A percentile compares a stretch with the other conserved stretches of the same genome.
phyloP scores from a whole-genome alignment of 2,888 invertebrate genomes.

The Folsomia candida region DNA sequence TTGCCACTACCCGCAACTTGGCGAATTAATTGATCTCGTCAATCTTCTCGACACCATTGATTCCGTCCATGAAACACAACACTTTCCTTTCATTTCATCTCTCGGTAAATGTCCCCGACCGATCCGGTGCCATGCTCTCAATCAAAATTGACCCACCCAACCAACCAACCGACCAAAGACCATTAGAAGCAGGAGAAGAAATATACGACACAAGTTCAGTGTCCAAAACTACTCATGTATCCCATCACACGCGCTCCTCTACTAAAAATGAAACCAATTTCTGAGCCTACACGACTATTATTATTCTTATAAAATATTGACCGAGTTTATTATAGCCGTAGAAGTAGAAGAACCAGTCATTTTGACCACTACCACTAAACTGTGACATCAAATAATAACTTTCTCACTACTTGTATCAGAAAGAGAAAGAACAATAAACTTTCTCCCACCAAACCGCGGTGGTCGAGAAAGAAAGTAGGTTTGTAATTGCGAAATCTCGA shows the following conservation, averaged over 20 bases:
- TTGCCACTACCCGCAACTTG: neutral
- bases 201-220: neutral
- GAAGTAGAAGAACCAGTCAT: no score
- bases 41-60: constrained; percentile 1
- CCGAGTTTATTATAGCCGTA: neutral
- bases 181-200: neutral
- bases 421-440: neutral
- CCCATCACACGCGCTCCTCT: no score
- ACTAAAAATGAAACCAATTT: neutral
- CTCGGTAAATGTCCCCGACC: neutral
- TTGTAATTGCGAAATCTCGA: neutral
- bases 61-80: neutral
- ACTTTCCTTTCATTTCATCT: neutral
- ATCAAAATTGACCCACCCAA: neutral
- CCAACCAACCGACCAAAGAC: neutral
- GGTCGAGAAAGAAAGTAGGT: neutral
- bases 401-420: neutral
- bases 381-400: neutral
- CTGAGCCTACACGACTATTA: neutral
- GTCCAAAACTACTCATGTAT: no score
- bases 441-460: neutral
- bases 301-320: neutral
- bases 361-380: no score
- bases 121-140: neutral
- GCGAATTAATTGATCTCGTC: constrained; percentile 13